Evolutionary conservation across 2,888 invertebrate species (phyloP).

Genomic region (Monopis laevigella): DNA sequence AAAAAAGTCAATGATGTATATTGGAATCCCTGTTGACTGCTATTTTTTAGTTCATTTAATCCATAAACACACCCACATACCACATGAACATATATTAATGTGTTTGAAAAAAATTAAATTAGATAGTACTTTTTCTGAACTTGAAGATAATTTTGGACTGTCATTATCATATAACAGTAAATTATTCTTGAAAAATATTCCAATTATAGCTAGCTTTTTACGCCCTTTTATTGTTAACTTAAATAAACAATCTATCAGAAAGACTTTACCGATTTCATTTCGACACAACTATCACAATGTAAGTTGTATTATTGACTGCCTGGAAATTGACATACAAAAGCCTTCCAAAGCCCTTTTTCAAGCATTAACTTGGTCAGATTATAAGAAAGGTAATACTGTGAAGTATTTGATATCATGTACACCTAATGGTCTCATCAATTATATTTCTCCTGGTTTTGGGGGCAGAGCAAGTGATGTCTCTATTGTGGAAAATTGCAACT

Average conservation of each 20-base stretch:
- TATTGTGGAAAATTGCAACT: slow-evolving; percentile 20
- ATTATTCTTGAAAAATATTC: slow-evolving; percentile 4
- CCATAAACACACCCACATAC: slow-evolving; percentile 15
- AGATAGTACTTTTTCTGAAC: slow-evolving; percentile 20
- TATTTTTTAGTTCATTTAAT: neutral
- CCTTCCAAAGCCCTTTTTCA: slow-evolving; percentile 12
- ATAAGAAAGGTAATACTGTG: slow-evolving; percentile 22
- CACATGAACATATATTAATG: slow-evolving; percentile 12
- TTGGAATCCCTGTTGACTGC: neutral
- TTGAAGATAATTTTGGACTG: slow-evolving; percentile 22
- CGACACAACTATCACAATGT: slow-evolving; percentile 9
- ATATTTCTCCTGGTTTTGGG: slow-evolving; percentile 11
- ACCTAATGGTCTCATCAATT: slow-evolving; percentile 12
- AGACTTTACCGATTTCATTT: slow-evolving; percentile 13
- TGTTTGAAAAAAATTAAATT: slow-evolving; percentile 21
- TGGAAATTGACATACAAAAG: slow-evolving; percentile 14
- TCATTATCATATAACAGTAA: slow-evolving; percentile 6
- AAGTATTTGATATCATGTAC: slow-evolving; percentile 16
- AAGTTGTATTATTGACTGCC: slow-evolving; percentile 12
- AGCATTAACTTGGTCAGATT: slow-evolving; percentile 13
- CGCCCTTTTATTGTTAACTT: slow-evolving; percentile 9
- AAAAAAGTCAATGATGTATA: slow-evolving; percentile 10
- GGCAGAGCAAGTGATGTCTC: slow-evolving; percentile 18
- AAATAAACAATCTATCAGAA: slow-evolving; percentile 1
- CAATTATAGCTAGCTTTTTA: neutral